phyloP scores from a whole-genome alignment of 2,888 invertebrate genomes.

The Cerastis rubricosa region DNA sequence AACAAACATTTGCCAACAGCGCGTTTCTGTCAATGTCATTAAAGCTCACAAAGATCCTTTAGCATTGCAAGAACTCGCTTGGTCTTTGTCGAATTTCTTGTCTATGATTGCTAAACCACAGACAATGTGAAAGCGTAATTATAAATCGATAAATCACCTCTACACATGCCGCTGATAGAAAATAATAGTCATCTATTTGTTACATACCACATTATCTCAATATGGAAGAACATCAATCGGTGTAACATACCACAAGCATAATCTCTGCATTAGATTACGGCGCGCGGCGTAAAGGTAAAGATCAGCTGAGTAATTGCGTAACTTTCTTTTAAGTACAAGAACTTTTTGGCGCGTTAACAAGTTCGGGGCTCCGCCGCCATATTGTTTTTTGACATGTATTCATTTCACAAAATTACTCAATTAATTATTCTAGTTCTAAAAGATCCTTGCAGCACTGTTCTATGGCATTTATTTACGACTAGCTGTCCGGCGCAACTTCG shows the following conservation, averaged over 20 bases:
- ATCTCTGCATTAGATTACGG: neutral
- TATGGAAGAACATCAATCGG: neutral
- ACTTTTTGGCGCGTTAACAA: neutral
- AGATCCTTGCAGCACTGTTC: too few species aligned
- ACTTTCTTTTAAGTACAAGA: neutral
- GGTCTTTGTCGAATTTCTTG: neutral
- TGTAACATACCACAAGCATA: neutral
- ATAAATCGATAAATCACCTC: neutral
- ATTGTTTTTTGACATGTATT: neutral
- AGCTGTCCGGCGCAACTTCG: too few species aligned
- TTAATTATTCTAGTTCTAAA: neutral
- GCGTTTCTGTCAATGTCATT: neutral
- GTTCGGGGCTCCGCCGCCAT: neutral
- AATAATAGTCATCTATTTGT: constrained; percentile 6
- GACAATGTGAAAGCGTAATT: constrained; percentile 10
- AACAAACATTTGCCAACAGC: neutral
- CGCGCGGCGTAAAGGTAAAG: neutral
- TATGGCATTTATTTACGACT: too few species aligned
- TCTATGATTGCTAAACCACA: neutral
- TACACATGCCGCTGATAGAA: neutral
- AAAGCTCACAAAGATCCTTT: neutral
- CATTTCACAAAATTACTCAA: neutral
- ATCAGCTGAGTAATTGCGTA: constrained; percentile 6
- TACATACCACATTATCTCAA: neutral
- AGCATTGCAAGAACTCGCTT: neutral